Conservation (phyloP, 1,140 invertebrate species). For the Drosophila bifasciata region DNA sequence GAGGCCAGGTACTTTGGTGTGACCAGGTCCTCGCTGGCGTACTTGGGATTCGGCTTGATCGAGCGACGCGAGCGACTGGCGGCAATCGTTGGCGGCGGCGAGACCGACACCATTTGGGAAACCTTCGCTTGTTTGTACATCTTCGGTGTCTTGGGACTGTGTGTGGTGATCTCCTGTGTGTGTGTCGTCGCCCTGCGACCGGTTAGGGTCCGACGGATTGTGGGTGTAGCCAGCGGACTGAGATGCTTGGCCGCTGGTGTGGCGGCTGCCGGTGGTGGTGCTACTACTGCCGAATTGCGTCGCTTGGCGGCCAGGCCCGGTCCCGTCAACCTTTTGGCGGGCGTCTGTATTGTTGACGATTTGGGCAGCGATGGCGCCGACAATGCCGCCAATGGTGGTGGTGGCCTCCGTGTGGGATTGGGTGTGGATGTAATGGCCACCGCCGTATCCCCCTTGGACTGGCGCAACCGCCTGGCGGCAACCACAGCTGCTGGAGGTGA, state of each 20-base stretch:
- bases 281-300: slow-evolving; percentile 28
- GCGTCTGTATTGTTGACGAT: no score
- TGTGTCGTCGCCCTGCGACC: slow-evolving; percentile 8
- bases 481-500: no score
- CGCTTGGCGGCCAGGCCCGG: slow-evolving; percentile 4
- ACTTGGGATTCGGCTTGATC: slow-evolving; percentile 83
- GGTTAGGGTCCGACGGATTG: no score
- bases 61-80: slow-evolving; percentile 74
- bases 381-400: neutral
- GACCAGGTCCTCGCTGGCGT: slow-evolving; percentile 76
- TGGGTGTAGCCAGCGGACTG: neutral
- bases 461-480: no score
- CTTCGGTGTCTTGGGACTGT: slow-evolving; percentile 27
- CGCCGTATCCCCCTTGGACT: no score
- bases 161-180: slow-evolving; percentile 2
- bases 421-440: no score
- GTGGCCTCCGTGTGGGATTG: slow-evolving; percentile 5
- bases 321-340: slow-evolving; percentile 1
- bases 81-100: slow-evolving; percentile 74
- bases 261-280: neutral
- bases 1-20: slow-evolving; percentile 71
- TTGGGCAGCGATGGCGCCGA: no score
- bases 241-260: slow-evolving; percentile 8
- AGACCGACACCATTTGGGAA: slow-evolving; percentile 8
- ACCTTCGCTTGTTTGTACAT: slow-evolving; percentile 55